Evolutionary conservation across 2,888 invertebrate species (phyloP), one percentile per base, ranked within the genome.

Genomic region (Muschampia plurimacula): DNA sequence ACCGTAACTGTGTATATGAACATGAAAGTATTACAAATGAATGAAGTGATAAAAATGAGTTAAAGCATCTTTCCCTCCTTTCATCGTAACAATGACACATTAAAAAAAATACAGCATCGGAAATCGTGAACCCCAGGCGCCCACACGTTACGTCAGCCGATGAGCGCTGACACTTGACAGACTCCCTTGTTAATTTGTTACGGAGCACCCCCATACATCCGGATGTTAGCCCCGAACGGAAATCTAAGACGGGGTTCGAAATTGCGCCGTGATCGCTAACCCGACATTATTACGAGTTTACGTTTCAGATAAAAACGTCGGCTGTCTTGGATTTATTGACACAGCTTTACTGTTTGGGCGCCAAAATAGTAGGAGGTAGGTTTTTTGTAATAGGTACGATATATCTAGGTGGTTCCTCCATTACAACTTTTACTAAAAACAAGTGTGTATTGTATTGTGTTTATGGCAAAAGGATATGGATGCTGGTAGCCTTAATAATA

Each of bases 181-280:
- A 90, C 89, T 90, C 80, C 80, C 86, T 89, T 87, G 88, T 92
- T 93, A 93, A 92, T 93, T 91, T 89, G 88, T 88, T 87, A 89
- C 87, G 82, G 84, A 88, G 86, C 82, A 83, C 83, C 77, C 76
- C 77, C 78, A 77, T 77, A 74, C 82, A 81, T 78, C 82, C 82
- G 81, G 86, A 84, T 86, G 81, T 86, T 83, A 82, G 81, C 82
- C 79, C 72, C 77, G 77, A 81, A 63, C 46, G 55, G 68, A 65
- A 73, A 74, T 73, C 68, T 71, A 73, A 68, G 68, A 66, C 44
- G 69, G 72, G 74, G 73, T 67, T 72, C 79, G 80, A 83, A 83
- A 86, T 86, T 82, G 83, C 84, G 79, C 78, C 67, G 9, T 46
- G 73, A 74, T 69, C 83, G 79, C 76, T 79, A 78, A 78, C 80